Evolutionary conservation across 2,113 vertebrate genomes (phyloP), one percentile per base, ranked within the genome.

Genomic region (Eulemur macaco): DNA sequence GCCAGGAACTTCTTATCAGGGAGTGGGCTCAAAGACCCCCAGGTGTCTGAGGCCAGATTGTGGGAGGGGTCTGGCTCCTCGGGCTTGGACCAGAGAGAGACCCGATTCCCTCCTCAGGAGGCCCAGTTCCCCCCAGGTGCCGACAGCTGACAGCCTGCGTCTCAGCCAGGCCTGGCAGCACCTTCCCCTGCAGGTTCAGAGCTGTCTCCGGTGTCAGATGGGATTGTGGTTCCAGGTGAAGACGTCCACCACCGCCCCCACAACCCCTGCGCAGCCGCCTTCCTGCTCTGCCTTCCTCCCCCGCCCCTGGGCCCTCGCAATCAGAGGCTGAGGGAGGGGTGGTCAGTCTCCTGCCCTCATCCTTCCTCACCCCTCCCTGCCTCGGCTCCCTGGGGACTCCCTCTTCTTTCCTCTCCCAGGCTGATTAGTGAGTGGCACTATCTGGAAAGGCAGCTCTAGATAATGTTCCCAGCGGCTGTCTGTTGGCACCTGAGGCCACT

Each of bases 361-460:
- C 56, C 15, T 37, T 52, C 54, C 45, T 39, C 58, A 27, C 10
- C 54, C 34, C 2, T 4, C 76, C 73, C 73, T 17, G 25, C 23
- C 6, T 0, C 73, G 1, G 39, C 23, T 64, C 78, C 64, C 56
- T 6, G 21, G 52, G 81, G 84, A 60, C 18, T 52, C 92, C 87
- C 82, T 93, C 42, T 39, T 27, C 37, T 50, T 31, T 23, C 64
- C 66, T 58, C 39, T 82, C 95, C 83, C 34, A 5, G 58, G 37
- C 73, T 56, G 93, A 94, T 93, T 60, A 91, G 77, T 80, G 13
- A 20, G 3, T 60, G 87, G 64, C 60, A 31, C 56, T 52, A n/a
- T 83, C 85, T 21, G 45, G 56, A 86, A 47, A 87, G 85, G 76
- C 91, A 91, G 91, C 73, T 63, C 50, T 56, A 89, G 93, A 93